Evolutionary conservation across 1,140 invertebrate species (phyloP).

Genomic region (Lethocerus indicus): DNA sequence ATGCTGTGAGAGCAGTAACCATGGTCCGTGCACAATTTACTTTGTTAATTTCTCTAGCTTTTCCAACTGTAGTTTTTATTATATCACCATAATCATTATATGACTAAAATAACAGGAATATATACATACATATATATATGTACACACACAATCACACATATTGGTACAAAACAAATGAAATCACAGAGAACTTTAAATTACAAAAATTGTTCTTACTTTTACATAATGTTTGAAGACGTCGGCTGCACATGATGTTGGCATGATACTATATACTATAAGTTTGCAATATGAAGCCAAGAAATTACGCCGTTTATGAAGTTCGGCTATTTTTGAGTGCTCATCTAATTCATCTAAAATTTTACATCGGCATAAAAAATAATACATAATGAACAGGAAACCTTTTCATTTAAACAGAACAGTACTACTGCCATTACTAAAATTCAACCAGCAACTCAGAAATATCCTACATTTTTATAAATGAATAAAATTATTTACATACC

Average conservation of each 20-base stretch:
- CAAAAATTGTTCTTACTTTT: slow-evolving; percentile 38
- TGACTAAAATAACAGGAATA: slow-evolving; percentile 40
- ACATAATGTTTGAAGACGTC: slow-evolving; percentile 97
- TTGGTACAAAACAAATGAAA: no score
- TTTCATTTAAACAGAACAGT: not conserved
- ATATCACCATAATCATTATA: slow-evolving; percentile 99
- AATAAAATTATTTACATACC: slow-evolving; percentile 25
- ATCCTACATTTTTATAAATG: not conserved
- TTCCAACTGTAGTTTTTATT: slow-evolving; percentile 91
- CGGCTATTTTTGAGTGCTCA: slow-evolving; percentile 88
- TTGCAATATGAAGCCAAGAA: slow-evolving; percentile 95
- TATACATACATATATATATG: no score
- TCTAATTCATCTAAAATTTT: slow-evolving; percentile 53
- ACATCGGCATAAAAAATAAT: not conserved
- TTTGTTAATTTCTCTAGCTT: slow-evolving; percentile 95
- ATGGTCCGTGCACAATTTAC: slow-evolving; percentile 90
- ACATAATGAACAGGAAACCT: not conserved
- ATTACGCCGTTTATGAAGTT: slow-evolving; percentile 87
- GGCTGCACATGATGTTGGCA: slow-evolving; percentile 78
- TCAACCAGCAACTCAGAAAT: not conserved
- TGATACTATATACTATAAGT: slow-evolving; percentile 91
- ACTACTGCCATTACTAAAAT: not conserved
- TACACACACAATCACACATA: no score
- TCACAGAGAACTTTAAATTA: no score
- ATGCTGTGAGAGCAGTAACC: slow-evolving; percentile 72